Evolutionary conservation across 2,888 invertebrate species (phyloP).

Genomic region (Esperia sulphurella): DNA sequence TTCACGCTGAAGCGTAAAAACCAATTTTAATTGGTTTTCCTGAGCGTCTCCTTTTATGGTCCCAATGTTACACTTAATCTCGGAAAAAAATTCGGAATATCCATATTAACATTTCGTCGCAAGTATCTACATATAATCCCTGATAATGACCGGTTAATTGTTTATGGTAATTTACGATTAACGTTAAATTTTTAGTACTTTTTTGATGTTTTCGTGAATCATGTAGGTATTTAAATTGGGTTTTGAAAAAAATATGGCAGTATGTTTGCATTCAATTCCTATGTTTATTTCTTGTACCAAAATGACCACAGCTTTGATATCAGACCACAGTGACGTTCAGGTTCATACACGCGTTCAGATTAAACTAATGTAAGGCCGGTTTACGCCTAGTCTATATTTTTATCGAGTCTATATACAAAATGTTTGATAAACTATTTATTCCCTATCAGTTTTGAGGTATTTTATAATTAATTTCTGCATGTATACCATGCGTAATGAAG

Average conservation of each 20-base stretch:
- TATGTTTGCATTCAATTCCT: conserved; percentile 74
- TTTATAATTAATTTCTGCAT: conserved; percentile 23
- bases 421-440: conserved; percentile 56
- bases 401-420: conserved; percentile 60
- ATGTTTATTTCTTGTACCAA: conserved; percentile 28
- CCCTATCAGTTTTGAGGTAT: conserved; percentile 38
- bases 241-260: conserved; percentile 72
- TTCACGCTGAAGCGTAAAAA: too few relatives aligned
- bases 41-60: too few relatives aligned
- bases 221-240: conserved; percentile 36
- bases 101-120: too few relatives aligned
- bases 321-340: conserved; percentile 25
- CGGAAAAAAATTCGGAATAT: too few relatives aligned
- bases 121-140: too few relatives aligned
- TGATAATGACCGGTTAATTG: too few relatives aligned
- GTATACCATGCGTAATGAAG: too few relatives aligned
- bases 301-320: conserved; percentile 20
- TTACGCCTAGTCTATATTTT: conserved; percentile 66
- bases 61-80: too few relatives aligned
- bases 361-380: conserved; percentile 68
- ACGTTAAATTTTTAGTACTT: conserved; percentile 37
- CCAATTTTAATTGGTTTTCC: too few relatives aligned
- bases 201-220: conserved; percentile 37
- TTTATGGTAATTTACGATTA: too few relatives aligned
- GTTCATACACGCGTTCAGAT: conserved; percentile 35